Base-by-base conservation (phyloP, 2,888 invertebrate species). In the Acleris sparsana region DNA sequence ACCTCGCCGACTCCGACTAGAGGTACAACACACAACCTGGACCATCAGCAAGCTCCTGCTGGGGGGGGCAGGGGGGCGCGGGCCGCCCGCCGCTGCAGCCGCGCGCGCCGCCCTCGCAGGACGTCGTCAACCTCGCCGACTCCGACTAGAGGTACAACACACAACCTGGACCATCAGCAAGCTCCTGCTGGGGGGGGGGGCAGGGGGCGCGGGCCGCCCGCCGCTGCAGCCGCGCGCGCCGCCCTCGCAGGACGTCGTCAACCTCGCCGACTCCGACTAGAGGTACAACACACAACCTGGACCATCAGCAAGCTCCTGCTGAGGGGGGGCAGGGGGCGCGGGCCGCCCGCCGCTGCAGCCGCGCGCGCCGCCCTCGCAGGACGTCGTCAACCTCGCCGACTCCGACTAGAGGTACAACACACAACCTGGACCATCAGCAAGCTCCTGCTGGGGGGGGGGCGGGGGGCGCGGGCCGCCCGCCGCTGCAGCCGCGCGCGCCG, bases 171-270 rank as follows among this genome's bases (percentile, higher is more conserved):
- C 33, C 5, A 66, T 22, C 25, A 13, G 53, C 65, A 3, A 22
- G 22, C 22, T 22, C 22, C 22, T 22, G 22, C 22, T 22, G 22
- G 22, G 22, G 3, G 22, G 22, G 20, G 1, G 20, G 20, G 20
- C 20, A 20, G 20, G 20, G 20, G 20, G 44, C 62, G 48, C 43
- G 43, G 58, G 65, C 13, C 44, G 80, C 0, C 84, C 82, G 53
- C 81, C 86, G n/a, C 73, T 78, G 66, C 74, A 73, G 74, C 76
- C 84, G 70, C 73, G 78, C 63, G 72, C 71, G 67, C 69, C 71
- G 56, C 39, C 71, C 44, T 61, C 71, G 57, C 72, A 68, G 5
- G 88, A 90, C 73, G 84, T 92, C 73, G 91, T 92, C 79, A 86
- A 91, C 25, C 25, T 25, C 5, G 25, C 25, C 25, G 25, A 25